Conservation (phyloP, 2,113 vertebrate genomes). For the Gavia stellata region DNA sequence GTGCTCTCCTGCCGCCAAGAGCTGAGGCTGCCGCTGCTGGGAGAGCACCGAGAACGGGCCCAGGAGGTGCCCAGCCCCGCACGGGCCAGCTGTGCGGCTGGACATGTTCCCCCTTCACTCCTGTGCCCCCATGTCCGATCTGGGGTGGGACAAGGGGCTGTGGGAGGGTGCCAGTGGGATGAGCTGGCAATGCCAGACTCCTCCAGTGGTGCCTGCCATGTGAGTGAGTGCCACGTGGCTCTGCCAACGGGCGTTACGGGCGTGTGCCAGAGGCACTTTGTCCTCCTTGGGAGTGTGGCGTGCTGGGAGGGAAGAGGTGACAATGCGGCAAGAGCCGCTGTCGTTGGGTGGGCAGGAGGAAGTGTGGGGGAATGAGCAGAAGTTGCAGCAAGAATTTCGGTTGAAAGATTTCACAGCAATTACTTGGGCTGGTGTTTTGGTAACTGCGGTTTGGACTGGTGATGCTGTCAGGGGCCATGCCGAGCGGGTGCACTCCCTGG, state of each 20-base stretch:
- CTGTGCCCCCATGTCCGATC: rapidly evolving
- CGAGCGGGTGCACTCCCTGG: rapidly evolving
- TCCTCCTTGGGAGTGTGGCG: not conserved
- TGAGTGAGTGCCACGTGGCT: not conserved
- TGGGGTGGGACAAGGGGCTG: not conserved
- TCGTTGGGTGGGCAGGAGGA: rapidly evolving
- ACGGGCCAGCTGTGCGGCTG: rapidly evolving
- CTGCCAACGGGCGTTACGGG: rapidly evolving
- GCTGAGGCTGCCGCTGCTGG: rapidly evolving
- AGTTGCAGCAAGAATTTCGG: rapidly evolving
- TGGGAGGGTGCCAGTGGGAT: not conserved
- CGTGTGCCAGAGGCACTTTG: rapidly evolving
- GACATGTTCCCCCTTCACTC: rapidly evolving
- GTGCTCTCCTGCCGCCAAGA: not conserved
- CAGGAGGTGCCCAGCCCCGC: not conserved
- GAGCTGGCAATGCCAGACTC: not conserved
- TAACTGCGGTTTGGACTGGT: rapidly evolving
- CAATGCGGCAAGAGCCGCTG: not conserved
- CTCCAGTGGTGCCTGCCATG: rapidly evolving
- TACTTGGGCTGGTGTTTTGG: rapidly evolving
- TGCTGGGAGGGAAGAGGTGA: not conserved
- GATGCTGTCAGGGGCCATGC: not conserved
- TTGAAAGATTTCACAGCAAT: not conserved
- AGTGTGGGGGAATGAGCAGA: not conserved
- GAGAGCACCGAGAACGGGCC: rapidly evolving